Base-by-base conservation (phyloP, 1,140 invertebrate species). In the Dendroctonus valens region DNA sequence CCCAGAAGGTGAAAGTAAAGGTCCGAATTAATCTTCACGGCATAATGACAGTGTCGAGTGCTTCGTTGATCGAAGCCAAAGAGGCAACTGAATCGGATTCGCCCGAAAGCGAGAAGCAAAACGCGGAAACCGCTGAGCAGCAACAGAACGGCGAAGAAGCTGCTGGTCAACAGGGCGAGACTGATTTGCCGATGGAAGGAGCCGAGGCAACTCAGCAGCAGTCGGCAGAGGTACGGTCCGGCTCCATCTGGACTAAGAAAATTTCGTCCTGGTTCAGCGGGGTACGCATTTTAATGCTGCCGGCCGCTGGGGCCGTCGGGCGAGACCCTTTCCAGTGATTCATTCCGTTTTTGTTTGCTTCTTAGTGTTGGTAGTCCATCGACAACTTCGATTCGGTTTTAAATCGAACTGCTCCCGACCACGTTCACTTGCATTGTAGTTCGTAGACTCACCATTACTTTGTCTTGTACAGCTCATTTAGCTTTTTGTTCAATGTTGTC, bases 1-100 rank as follows among this genome's bases (percentile, higher is more conserved):
- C 87, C 38, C 89, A 93, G 52, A 97, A 97, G 80, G 89, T 99
- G 0, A 98, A 98, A 79, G 88, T 99, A 0, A 99, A 98, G 82
- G 92, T 96, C 6, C 84, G 95, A 67, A 83, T 99, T 14, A 97
- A 97, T 80, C 82, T 92, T 11, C 91, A 99, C 79, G 97, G 97
- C 11, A 89, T 98, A 52, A 89, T 99, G 72, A 87, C 86, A 5
- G 85, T 99, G 5, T 86, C 87, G 4, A 91, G 88, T 64, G 97
- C 97, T 2, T 88, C 89, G 0, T 79, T 97, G 64, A 85, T 91
- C 37, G 95, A 98, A 77, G 94, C 91, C 80, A 87, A 86, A 69
- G 89, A 91, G 72, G 77, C 82, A 2, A 77, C 83, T 8, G 85
- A 90, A 72, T 81, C 79, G 65, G 83, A 86, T 44, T 83, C 82